Percentiles rank a stretch among this genome's conserved stretches.
Evolutionary conservation across 1,140 invertebrate species (phyloP).

Genomic region (Cydia splendana): DNA sequence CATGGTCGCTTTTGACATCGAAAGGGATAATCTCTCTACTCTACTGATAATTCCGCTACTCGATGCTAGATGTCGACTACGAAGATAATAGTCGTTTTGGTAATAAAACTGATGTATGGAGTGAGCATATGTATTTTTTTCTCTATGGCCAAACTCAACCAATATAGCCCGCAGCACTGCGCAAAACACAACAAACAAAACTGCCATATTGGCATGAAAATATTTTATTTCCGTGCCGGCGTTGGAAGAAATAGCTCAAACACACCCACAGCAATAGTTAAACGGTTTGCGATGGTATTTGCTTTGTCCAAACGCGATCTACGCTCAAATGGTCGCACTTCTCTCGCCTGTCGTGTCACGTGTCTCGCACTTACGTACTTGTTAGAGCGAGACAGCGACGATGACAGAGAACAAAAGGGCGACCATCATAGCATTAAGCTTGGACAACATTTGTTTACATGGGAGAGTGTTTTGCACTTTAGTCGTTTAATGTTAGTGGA

Average conservation of each 20-base stretch:
- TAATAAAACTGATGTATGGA: too few species aligned
- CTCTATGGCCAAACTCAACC: not conserved
- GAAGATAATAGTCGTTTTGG: too few species aligned
- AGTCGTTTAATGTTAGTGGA: not conserved
- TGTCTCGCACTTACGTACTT: not conserved
- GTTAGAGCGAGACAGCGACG: not conserved
- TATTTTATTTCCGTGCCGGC: conserved; percentile 24
- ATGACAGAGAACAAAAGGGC: too few species aligned
- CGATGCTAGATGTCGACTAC: too few species aligned
- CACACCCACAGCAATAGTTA: not conserved
- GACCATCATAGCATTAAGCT: not conserved
- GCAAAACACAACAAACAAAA: conserved; percentile 21
- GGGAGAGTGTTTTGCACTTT: not conserved
- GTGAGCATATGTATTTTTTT: too few species aligned
- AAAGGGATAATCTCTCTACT: too few species aligned
- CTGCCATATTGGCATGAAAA: conserved; percentile 10
- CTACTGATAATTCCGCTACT: too few species aligned
- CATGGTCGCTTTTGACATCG: too few species aligned
- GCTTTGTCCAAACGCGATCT: not conserved
- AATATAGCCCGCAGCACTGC: not conserved
- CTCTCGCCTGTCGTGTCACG: not conserved
- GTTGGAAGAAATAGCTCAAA: not conserved
- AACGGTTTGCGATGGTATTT: not conserved
- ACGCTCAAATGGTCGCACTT: not conserved
- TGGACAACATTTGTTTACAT: not conserved